phyloP scores from a whole-genome alignment of 2,888 invertebrate species.

The Leucophenga montana region DNA sequence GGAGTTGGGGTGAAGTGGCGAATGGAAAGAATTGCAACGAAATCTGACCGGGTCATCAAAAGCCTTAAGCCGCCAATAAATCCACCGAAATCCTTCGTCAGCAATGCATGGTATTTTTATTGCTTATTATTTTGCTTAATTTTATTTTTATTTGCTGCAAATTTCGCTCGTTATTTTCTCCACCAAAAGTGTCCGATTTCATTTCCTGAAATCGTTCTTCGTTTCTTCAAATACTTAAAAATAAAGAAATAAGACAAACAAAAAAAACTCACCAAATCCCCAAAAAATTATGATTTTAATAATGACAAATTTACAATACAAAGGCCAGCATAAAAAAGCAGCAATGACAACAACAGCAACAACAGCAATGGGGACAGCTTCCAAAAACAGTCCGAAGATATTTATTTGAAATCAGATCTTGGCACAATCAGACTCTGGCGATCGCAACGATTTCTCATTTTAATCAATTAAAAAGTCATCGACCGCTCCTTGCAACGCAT shows the following conservation, averaged over 20 bases:
- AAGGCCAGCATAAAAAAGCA: constrained; percentile 32
- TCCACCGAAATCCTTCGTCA: constrained; percentile 39
- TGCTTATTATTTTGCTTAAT: constrained; percentile 56
- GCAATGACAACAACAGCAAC: not conserved
- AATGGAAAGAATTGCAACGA: constrained; percentile 53
- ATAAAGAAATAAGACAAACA: not conserved
- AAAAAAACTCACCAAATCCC: not conserved
- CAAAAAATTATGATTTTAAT: constrained; percentile 58
- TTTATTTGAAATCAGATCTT: constrained; percentile 69
- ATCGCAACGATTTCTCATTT: constrained; percentile 72
- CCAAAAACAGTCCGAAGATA: constrained; percentile 16
- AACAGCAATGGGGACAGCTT: constrained; percentile 7
- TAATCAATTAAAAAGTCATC: constrained; percentile 72
- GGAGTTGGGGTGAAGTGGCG: constrained; percentile 44
- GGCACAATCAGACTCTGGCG: constrained; percentile 66
- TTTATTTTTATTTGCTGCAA: constrained; percentile 24
- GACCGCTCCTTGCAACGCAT: constrained; percentile 50
- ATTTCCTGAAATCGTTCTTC: constrained; percentile 60
- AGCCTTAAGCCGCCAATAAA: constrained; percentile 61
- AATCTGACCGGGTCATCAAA: constrained; percentile 50
- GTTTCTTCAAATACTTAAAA: constrained; percentile 1
- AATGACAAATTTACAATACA: constrained; percentile 61
- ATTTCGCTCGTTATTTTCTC: constrained; percentile 31
- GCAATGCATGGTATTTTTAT: constrained; percentile 54
- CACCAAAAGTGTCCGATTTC: constrained; percentile 67